phyloP scores from a whole-genome alignment of 2,888 invertebrate species.

The Petrolisthes cinctipes region DNA sequence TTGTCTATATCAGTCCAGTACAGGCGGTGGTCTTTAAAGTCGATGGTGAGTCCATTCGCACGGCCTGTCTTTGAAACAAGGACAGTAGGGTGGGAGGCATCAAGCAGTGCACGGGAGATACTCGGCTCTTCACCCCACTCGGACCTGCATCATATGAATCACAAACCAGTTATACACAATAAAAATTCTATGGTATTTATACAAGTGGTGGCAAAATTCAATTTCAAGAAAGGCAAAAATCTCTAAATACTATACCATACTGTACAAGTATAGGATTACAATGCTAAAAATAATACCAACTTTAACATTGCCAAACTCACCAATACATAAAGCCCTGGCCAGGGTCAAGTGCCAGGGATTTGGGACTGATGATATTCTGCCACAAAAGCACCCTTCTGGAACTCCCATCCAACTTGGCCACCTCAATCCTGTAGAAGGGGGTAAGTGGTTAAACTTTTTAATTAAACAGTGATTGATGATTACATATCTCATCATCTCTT shows the following conservation, averaged over 20 bases:
- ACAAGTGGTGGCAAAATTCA: too few relatives aligned
- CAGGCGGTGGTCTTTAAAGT: constrained; percentile 78
- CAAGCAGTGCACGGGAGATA: constrained; percentile 57
- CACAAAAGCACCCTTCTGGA: constrained; percentile 84
- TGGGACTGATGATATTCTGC: constrained; percentile 86
- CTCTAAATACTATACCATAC: too few relatives aligned
- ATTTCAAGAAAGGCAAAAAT: too few relatives aligned
- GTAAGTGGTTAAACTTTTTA: too few relatives aligned
- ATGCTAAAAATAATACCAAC: background rate
- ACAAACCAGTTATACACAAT: background rate
- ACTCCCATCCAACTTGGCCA: constrained; percentile 83
- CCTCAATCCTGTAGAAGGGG: constrained; percentile 78
- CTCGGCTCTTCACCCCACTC: constrained; percentile 56
- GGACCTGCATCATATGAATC: constrained; percentile 41
- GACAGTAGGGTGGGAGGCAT: constrained; percentile 43
- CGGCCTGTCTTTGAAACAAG: constrained; percentile 67
- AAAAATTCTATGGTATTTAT: background rate
- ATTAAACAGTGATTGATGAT: too few relatives aligned
- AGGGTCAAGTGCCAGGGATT: constrained; percentile 85
- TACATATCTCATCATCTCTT: too few relatives aligned
- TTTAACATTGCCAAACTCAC: constrained; percentile 30
- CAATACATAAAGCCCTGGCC: constrained; percentile 68
- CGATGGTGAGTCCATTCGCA: constrained; percentile 81
- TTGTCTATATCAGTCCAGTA: constrained; percentile 87
- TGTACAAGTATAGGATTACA: too few relatives aligned